These are phyloP conservation scores for Tautogolabrus adspersus DNA, from an alignment of 2,113 vertebrate species.

Conservation along the genomic window DNA sequence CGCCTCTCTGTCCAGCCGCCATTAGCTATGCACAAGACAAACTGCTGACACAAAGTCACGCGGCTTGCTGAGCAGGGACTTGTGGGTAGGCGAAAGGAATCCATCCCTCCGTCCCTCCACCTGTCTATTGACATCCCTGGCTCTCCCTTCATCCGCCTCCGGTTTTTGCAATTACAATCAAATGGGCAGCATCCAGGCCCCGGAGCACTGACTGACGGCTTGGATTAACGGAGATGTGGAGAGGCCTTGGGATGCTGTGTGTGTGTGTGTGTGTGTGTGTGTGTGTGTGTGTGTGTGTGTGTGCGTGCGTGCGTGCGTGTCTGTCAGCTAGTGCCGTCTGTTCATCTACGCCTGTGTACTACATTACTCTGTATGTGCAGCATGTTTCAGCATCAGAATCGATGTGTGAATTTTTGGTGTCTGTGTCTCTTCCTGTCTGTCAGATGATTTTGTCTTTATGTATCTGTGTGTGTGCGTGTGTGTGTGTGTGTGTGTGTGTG, in stretches of 20 bases:
- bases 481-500: no score
- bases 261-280: conserved; percentile 53
- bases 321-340: conserved; percentile 55
- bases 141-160: conserved; percentile 71
- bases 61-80: conserved; percentile 71
- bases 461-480: conserved; percentile 4
- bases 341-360: conserved; percentile 38
- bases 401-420: conserved; percentile 49
- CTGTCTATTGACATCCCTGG: conserved; percentile 73
- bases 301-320: conserved; percentile 57
- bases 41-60: conserved; percentile 90
- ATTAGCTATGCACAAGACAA: conserved; percentile 93
- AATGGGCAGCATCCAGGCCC: conserved; percentile 77
- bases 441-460: conserved; percentile 39
- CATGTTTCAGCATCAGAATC: conserved; percentile 50
- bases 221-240: conserved; percentile 71
- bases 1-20: conserved; percentile 66
- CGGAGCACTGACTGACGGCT: conserved; percentile 75
- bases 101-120: conserved; percentile 71
- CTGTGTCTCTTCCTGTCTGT: conserved; percentile 35
- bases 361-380: conserved; percentile 63
- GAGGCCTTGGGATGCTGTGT: conserved; percentile 69
- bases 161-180: conserved; percentile 85
- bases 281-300: conserved; percentile 53
- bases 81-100: conserved; percentile 74